Base-by-base conservation (phyloP, 2,113 vertebrate species). In the Psittacula cyanocephala region DNA sequence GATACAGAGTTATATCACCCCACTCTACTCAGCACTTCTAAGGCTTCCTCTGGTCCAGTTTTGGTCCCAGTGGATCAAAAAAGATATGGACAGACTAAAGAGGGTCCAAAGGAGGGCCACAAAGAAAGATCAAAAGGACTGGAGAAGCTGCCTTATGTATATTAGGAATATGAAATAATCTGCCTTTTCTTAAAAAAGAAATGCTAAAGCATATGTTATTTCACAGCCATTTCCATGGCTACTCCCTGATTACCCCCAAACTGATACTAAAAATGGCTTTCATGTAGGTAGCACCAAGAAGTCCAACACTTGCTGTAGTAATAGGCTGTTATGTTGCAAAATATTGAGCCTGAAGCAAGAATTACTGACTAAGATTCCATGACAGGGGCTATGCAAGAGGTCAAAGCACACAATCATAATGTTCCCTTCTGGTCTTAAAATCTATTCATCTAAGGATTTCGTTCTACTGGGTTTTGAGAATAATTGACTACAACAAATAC, bases 341-440 rank as follows among this genome's bases (percentile, higher is more conserved):
- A 46, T 88, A 84, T 6, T 81, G 50, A 94, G 69, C 69, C 74
- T 3, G 2, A 78, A 72, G 86, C 31, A 17, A 86, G 72, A 95
- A 78, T 93, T 95, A 86, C 80, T 81, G 74, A 35, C 64, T 96
- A 91, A 93, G 94, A 93, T 94, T 96, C 86, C 55, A 35, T 84
- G 69, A 71, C 55, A 6, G 7, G 43, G 1, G 0, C 60, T 92
- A 78, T 86, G 74, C 43, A 84, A 92, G 86, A 89, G 95, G 86
- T 95, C 93, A 97, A 47, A 92, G 47, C 83, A 84, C 39, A 93
- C 88, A 95, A 86, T 81, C 80, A 80, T 94, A 93, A 93, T 88
- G 50, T 49, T 86, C 47, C 33, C 83, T 86, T 97, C 77, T 2
- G 2, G 81, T 62, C 47, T 84, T 91, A 93, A 92, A 95, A 88